Conservation (phyloP, 2,888 invertebrate species). For the Lutraria lutraria region DNA sequence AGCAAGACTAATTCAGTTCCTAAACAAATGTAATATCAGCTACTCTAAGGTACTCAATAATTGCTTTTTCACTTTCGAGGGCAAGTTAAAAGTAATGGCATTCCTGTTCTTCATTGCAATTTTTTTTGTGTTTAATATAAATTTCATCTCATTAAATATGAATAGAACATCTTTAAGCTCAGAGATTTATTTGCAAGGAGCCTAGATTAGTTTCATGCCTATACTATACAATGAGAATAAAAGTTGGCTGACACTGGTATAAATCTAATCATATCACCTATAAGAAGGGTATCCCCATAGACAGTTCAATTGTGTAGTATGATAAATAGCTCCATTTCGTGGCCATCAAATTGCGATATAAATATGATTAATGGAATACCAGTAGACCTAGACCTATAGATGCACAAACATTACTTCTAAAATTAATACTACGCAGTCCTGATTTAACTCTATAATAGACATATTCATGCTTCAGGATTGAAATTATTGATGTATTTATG, state of each 20-base stretch:
- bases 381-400: background rate
- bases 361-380: background rate
- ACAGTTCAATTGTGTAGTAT: background rate
- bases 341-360: background rate
- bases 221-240: background rate
- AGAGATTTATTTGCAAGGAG: background rate
- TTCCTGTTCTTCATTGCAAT: background rate
- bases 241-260: background rate
- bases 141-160: background rate
- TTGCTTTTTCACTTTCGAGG: background rate
- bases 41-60: background rate
- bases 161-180: background rate
- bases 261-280: background rate
- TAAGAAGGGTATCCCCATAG: background rate
- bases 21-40: constrained; percentile 5
- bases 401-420: background rate
- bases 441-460: too few species aligned
- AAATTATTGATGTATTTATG: background rate
- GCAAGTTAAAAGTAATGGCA: background rate
- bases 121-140: constrained; percentile 3
- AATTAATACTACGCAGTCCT: background rate
- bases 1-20: background rate
- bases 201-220: background rate
- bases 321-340: background rate
- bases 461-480: too few species aligned